phyloP scores from a whole-genome alignment of 2,888 invertebrate species.

The Heliconius ethilla region DNA sequence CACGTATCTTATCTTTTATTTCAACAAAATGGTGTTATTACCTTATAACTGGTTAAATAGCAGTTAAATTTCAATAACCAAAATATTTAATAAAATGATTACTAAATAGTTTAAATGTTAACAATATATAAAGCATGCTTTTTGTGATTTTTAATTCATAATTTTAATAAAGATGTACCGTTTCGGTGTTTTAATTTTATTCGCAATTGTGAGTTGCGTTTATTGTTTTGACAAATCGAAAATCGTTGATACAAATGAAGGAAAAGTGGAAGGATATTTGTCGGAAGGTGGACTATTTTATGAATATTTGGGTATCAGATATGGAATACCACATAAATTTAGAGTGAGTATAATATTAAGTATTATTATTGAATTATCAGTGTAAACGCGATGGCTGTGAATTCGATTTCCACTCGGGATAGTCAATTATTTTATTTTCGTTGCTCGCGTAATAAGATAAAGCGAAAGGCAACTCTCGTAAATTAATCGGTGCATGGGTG shows the following conservation, averaged over 20 bases:
- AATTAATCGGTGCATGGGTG: not conserved
- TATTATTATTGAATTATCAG: not conserved
- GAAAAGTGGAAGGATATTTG: slow-evolving; percentile 67
- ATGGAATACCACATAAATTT: slow-evolving; percentile 66
- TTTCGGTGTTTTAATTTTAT: slow-evolving; percentile 49
- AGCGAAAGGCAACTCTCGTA: not conserved
- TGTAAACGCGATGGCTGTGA: not conserved
- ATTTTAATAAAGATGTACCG: slow-evolving; percentile 39
- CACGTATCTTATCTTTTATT: slow-evolving; percentile 1
- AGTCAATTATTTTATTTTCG: not conserved
- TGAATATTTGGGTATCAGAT: slow-evolving; percentile 70
- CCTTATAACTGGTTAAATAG: slow-evolving; percentile 18
- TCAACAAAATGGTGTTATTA: not conserved
- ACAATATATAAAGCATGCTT: slow-evolving; percentile 34
- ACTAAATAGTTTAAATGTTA: slow-evolving; percentile 13
- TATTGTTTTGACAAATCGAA: slow-evolving; percentile 54
- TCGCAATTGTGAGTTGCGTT: slow-evolving; percentile 49
- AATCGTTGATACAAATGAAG: slow-evolving; percentile 66
- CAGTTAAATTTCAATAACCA: not conserved
- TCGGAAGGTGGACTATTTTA: slow-evolving; percentile 62
- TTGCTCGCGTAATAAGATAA: too few relatives aligned
- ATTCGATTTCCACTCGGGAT: not conserved
- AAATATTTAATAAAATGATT: slow-evolving; percentile 1
- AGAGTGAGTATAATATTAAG: slow-evolving; percentile 56
- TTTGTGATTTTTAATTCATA: slow-evolving; percentile 17